phyloP scores from a whole-genome alignment of 2,888 invertebrate species.

The Phoenoteleia sp. region DNA sequence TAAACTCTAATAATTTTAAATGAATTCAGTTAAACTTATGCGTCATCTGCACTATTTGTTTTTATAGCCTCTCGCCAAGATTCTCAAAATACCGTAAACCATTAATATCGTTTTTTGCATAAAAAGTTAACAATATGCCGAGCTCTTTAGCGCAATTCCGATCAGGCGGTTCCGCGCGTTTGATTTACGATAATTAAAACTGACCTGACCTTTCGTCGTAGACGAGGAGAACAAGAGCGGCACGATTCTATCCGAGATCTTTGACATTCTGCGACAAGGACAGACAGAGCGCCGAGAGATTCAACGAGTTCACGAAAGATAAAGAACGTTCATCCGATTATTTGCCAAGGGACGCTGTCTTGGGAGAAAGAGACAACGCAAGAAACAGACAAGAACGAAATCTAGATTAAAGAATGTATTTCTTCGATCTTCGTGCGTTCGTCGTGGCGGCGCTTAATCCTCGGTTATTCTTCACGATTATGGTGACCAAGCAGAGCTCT shows the following conservation, averaged over 20 bases:
- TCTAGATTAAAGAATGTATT: constrained; percentile 69
- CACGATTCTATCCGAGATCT: constrained; percentile 69
- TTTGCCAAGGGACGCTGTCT: constrained; percentile 64
- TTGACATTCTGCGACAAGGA: constrained; percentile 59
- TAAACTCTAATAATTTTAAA: constrained; percentile 2
- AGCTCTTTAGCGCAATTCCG: constrained; percentile 76
- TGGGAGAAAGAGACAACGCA: constrained; percentile 31
- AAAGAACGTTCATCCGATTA: constrained; percentile 68
- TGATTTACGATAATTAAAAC: constrained; percentile 85
- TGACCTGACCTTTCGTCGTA: constrained; percentile 84
- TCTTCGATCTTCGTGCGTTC: constrained; percentile 59
- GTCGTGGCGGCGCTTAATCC: constrained; percentile 54
- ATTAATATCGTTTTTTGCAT: constrained; percentile 37
- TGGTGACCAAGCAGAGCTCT: constrained; percentile 45
- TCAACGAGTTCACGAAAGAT: constrained; percentile 67
- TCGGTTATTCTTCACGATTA: constrained; percentile 54
- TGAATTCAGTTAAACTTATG: constrained; percentile 13
- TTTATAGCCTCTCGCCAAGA: neutral
- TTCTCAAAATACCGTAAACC: neutral
- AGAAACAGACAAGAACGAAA: constrained; percentile 49
- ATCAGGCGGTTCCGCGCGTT: constrained; percentile 77
- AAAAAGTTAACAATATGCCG: too few species aligned
- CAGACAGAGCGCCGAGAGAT: constrained; percentile 58
- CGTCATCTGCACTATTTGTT: constrained; percentile 6
- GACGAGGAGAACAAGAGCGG: constrained; percentile 62